Base-by-base conservation (phyloP, 2,797 vertebrate genomes). In the Typhlichthys subterraneus region DNA sequence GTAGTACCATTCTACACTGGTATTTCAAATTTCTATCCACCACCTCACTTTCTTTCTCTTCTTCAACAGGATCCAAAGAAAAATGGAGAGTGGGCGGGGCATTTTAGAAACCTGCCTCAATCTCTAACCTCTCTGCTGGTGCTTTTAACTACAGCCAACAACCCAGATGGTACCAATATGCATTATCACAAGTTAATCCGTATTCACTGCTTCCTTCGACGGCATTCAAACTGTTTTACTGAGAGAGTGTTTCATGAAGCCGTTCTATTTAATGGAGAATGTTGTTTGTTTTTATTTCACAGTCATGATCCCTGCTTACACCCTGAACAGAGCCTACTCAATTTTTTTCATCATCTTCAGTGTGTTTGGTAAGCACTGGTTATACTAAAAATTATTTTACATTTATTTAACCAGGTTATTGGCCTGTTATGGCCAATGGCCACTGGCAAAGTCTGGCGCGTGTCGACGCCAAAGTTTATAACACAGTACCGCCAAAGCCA, bases 231-330 rank as follows among this genome's bases (percentile, higher is more conserved):
- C 12, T 11, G 4, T 12, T 48, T 12, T 48, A 12, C 46, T 12
- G 12, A n/a, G 46, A 48, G 11, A 48, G 0, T 5, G 12, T 9
- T 48, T 9, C 2, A 48, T 11, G 9, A 1, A 12, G 46, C 46
- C 1, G 33, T 38, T 38, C 33, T 38, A 38, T 38, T 38, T 38
- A 1, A 38, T 8, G 33, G 33, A 38, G 33, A 1, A 2, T 7
- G 5, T 38, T 38, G 53, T 54, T 13, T 33, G 31, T 31, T 17
- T 58, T 72, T 42, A 58, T 13, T 6, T 52, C 52, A 48, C 87
- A 99, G 97, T 98, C 70, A 99, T 99, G 97, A 91, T 96, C 15
- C 96, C 94, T 1, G 96, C 96, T 0, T 99, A 99, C 79, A 94
- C 94, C 7, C 85, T 90, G 48, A 94, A 97, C 83, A 88, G 97